Evolutionary conservation across 2,113 vertebrate genomes (phyloP).

Genomic region (Pardalotus punctatus): DNA sequence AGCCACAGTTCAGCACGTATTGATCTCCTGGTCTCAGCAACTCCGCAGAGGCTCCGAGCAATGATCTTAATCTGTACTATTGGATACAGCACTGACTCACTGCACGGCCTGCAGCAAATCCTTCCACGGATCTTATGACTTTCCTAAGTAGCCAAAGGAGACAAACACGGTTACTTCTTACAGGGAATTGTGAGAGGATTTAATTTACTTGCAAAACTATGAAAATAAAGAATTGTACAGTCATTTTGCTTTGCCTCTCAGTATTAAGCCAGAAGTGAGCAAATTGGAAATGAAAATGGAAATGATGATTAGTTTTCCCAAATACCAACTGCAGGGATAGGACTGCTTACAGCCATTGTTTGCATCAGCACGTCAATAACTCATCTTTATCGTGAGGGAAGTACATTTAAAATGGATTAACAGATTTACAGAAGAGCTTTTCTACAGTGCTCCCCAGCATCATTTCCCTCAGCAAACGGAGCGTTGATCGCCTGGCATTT

Average conservation of each 20-base stretch:
- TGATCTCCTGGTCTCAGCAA: background rate
- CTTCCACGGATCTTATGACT: fast-evolving
- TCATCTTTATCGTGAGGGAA: background rate
- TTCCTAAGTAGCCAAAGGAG: background rate
- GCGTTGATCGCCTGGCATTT: background rate
- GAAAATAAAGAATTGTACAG: background rate
- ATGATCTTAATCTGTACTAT: background rate
- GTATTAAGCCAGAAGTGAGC: background rate
- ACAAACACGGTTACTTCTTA: background rate
- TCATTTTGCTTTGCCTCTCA: background rate
- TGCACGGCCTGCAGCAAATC: background rate
- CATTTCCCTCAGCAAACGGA: background rate
- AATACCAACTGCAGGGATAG: background rate
- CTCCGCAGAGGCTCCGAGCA: background rate
- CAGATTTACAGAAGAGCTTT: background rate
- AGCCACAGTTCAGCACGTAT: background rate
- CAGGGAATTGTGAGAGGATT: background rate
- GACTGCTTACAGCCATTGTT: background rate
- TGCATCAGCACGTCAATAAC: background rate
- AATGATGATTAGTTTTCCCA: background rate
- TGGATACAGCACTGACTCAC: background rate
- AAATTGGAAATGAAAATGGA: background rate
- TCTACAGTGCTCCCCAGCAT: background rate
- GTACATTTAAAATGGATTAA: background rate
- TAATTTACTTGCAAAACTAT: background rate